A percentile compares a stretch with the other conserved stretches of the same genome.
Conservation (phyloP, 2,797 vertebrate species). For the Trichosurus vulpecula region DNA sequence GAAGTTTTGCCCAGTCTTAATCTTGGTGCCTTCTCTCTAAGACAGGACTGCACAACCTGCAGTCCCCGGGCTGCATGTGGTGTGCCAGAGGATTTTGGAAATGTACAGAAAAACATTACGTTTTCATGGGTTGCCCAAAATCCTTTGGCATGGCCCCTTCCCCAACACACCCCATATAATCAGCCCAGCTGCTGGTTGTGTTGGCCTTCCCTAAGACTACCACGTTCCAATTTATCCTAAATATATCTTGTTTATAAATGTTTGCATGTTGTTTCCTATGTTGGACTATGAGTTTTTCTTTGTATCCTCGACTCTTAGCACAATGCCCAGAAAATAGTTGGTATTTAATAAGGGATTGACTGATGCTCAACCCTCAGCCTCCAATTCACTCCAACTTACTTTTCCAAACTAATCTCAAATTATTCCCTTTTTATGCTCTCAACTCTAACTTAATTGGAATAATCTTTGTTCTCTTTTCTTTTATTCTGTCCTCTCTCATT, state of each 20-base stretch:
- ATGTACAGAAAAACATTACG: too few relatives aligned
- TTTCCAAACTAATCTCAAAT: neutral
- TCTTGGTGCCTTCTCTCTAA: neutral
- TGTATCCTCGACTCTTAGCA: neutral
- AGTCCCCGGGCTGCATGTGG: too few relatives aligned
- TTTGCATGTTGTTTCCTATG: neutral
- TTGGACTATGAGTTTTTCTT: neutral
- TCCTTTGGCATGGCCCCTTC: too few relatives aligned
- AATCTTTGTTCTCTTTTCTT: neutral
- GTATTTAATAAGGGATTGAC: neutral
- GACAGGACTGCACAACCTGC: too few relatives aligned
- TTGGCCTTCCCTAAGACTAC: neutral
- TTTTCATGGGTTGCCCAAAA: too few relatives aligned
- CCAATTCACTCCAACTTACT: neutral
- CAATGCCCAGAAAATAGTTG: neutral
- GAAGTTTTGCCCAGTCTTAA: neutral
- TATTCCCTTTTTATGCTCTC: neutral
- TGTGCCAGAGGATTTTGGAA: too few relatives aligned
- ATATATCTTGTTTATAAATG: neutral
- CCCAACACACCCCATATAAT: too few relatives aligned
- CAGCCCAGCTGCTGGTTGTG: too few relatives aligned
- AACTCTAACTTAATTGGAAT: neutral
- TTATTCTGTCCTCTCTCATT: neutral
- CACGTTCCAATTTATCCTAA: neutral
- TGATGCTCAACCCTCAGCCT: neutral